Evolutionary conservation across 2,888 invertebrate species (phyloP), one percentile per base, ranked within the genome.

Genomic region (Drosophila subsilvestris): DNA sequence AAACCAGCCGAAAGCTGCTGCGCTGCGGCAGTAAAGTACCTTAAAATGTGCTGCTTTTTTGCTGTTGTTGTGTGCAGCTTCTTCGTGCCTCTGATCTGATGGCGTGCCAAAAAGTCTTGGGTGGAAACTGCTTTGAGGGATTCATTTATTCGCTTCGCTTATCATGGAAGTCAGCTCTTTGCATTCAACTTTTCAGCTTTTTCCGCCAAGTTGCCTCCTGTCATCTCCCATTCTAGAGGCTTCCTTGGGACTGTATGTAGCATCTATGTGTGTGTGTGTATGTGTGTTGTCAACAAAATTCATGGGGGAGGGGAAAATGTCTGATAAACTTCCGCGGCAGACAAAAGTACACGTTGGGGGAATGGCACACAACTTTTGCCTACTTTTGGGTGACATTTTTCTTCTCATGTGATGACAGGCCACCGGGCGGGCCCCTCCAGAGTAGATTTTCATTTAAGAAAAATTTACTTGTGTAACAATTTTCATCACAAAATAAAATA

Each of bases 291-390:
- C 89, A 89, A 74, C 89, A 78, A 75, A 78, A 87, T 87, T 89
- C 86, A 79, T 76, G 76, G 70, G 32, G 32, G 32, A 8, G 32
- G 14, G 14, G 37, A 2, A 76, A 82, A 81, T 86, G 87, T 86
- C 85, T 88, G 89, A 88, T 75, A 88, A 85, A 85, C 89, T 88
- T 88, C 71, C 76, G 56, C 47, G 72, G 77, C 84, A 83, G 86
- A 83, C 86, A 80, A 77, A 79, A 75, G 76, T 74, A 74, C 78
- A 78, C 51, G 53, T 48, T 12, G 32, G 47, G 45, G 10, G 7
- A 2, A 14, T 12, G 42, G 18, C 10, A 22, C 45, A 45, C 49
- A 74, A 72, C 45, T 74, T 70, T 67, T 72, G 69, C 80, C 79
- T 75, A 78, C 75, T 79, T 82, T 79, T 29, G 37, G 74, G 65